Evolutionary conservation across 2,797 vertebrate species (phyloP).

Genomic region (Limosa lapponica): DNA sequence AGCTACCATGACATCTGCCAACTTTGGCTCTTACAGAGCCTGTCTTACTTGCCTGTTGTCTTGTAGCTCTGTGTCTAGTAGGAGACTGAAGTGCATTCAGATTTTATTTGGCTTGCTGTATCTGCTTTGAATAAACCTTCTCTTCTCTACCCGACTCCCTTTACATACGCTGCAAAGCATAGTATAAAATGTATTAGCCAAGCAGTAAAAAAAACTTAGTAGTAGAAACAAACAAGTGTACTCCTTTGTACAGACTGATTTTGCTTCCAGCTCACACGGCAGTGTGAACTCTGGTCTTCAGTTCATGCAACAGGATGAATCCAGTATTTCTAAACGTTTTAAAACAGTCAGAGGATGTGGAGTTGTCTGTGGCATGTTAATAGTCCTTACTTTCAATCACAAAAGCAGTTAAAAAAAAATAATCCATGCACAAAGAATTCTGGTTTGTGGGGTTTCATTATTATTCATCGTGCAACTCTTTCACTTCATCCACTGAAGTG

Average conservation of each 20-base stretch:
- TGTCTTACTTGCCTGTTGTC: neutral
- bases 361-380: slow-evolving; percentile 58
- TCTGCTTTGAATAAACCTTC: slow-evolving; percentile 29
- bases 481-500: slow-evolving; percentile 17
- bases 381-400: slow-evolving; percentile 56
- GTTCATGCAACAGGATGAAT: slow-evolving; percentile 32
- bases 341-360: slow-evolving; percentile 46
- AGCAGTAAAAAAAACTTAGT: neutral
- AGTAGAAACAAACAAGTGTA: slow-evolving; percentile 16
- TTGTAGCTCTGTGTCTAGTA: neutral
- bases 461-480: slow-evolving; percentile 57
- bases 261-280: slow-evolving; percentile 2
- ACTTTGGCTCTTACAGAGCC: neutral
- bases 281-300: slow-evolving; percentile 14
- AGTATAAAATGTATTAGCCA: neutral
- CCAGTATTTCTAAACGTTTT: slow-evolving; percentile 43
- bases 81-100: slow-evolving; percentile 17
- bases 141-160: neutral
- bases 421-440: slow-evolving; percentile 60
- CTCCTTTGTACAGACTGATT: slow-evolving; percentile 4
- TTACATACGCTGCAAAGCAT: neutral
- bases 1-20: neutral
- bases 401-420: slow-evolving; percentile 47
- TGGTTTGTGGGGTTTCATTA: slow-evolving; percentile 58
- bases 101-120: slow-evolving; percentile 9